Evolutionary conservation across 2,888 invertebrate genomes (phyloP).

Genomic region (Apantesis nais): DNA sequence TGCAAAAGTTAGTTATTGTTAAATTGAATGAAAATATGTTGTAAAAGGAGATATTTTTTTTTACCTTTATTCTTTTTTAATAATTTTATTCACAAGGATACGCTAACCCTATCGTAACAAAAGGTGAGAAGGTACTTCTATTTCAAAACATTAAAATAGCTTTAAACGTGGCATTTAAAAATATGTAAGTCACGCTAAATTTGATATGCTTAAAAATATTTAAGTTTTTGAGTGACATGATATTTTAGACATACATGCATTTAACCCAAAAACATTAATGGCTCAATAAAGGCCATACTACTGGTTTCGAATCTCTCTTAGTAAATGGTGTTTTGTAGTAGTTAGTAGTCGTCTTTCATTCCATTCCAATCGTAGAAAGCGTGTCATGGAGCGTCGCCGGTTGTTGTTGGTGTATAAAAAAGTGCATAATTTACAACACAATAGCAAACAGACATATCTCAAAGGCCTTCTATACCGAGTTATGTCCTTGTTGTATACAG

Average conservation of each 20-base stretch:
- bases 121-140: no score
- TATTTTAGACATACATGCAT: constrained; percentile 26
- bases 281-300: constrained; percentile 23
- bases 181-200: background rate
- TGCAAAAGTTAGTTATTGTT: no score
- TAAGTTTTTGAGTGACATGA: constrained; percentile 5
- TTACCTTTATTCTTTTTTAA: no score
- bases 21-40: no score
- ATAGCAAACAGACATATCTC: constrained; percentile 61
- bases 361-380: constrained; percentile 69
- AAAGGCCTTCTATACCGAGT: constrained; percentile 59
- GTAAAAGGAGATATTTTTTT: no score
- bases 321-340: constrained; percentile 33
- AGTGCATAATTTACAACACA: constrained; percentile 71
- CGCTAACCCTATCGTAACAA: no score
- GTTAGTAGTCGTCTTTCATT: constrained; percentile 25
- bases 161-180: background rate
- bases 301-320: constrained; percentile 31
- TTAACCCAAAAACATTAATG: constrained; percentile 32
- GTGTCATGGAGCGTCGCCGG: constrained; percentile 68
- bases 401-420: constrained; percentile 63
- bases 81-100: no score
- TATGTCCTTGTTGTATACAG: constrained; percentile 64
- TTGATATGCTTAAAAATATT: background rate
- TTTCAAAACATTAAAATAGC: background rate